phyloP scores from a whole-genome alignment of 2,888 invertebrate genomes.

The Hypomecis punctinalis region DNA sequence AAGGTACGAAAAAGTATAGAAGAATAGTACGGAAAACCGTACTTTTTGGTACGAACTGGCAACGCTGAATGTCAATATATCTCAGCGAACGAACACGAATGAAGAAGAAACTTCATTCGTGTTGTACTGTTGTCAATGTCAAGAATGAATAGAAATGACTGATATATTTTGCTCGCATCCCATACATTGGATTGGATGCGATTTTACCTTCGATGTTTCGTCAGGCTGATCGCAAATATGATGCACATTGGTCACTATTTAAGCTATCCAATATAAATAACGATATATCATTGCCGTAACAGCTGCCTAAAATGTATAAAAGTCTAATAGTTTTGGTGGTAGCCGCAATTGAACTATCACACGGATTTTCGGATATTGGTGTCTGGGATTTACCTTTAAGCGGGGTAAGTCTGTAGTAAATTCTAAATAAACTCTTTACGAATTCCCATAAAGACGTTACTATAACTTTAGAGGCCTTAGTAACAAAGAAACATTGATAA shows the following conservation, averaged over 20 bases:
- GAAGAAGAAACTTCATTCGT: too few species aligned
- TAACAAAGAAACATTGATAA: constrained; percentile 10
- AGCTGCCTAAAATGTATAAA: constrained; percentile 61
- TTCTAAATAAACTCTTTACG: neutral
- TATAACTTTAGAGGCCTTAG: neutral
- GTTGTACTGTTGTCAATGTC: too few species aligned
- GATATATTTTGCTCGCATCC: too few species aligned
- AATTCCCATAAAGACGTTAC: neutral
- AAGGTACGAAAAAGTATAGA: too few species aligned
- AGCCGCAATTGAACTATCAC: constrained; percentile 61
- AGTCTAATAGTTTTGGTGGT: constrained; percentile 62
- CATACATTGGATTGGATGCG: too few species aligned
- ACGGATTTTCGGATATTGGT: constrained; percentile 86
- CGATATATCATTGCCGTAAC: constrained; percentile 6
- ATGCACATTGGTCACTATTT: constrained; percentile 1
- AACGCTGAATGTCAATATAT: too few species aligned
- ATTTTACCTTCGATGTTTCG: too few species aligned
- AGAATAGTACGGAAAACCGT: too few species aligned
- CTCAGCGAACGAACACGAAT: too few species aligned
- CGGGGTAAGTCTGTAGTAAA: constrained; percentile 67
- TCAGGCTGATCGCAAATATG: constrained; percentile 19
- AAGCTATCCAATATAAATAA: constrained; percentile 14
- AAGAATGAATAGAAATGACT: too few species aligned
- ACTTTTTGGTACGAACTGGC: too few species aligned
- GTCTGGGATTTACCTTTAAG: constrained; percentile 87